Percentiles rank a stretch among this genome's conserved stretches.
Evolutionary conservation across 2,113 vertebrate genomes (phyloP).

Genomic region (Protomyctophum bolini): DNA sequence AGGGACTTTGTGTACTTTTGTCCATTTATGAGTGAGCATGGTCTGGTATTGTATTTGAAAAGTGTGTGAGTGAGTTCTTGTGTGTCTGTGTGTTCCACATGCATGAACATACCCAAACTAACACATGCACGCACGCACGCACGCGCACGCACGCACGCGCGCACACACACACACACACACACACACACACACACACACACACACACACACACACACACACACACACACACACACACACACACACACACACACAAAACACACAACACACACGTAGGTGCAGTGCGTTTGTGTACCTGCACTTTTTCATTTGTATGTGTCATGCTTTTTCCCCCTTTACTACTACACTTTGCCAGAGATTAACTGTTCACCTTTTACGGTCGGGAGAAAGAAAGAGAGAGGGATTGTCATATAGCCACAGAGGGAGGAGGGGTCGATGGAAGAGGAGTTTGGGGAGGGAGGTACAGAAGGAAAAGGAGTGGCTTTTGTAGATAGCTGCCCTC

Average conservation of each 20-base stretch:
- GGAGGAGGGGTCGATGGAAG: conserved; percentile 62
- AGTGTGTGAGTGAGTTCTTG: conserved; percentile 21
- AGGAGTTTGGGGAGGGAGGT: conserved; percentile 53
- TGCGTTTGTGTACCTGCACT: conserved; percentile 30
- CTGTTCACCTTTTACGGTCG: conserved; percentile 81
- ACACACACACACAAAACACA: neutral
- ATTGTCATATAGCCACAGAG: conserved; percentile 71
- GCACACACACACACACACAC: too few relatives aligned
- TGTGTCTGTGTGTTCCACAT: neutral
- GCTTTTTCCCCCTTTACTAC: conserved; percentile 50
- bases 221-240: too few relatives aligned
- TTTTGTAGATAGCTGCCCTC: conserved; percentile 70
- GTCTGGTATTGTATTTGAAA: conserved; percentile 17
- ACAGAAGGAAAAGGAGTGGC: conserved; percentile 81
- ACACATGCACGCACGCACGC: too few relatives aligned
- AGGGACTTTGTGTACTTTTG: conserved; percentile 34
- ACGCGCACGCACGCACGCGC: too few relatives aligned
- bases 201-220: neutral
- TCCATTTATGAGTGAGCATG: conserved; percentile 23
- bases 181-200: neutral
- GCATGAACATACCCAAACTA: too few relatives aligned
- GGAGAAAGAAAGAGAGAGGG: conserved; percentile 53
- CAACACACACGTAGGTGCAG: neutral
- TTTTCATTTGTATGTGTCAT: conserved; percentile 71
- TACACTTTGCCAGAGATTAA: conserved; percentile 73